phyloP scores from a whole-genome alignment of 2,797 vertebrate genomes.

The Cossypha heuglini region DNA sequence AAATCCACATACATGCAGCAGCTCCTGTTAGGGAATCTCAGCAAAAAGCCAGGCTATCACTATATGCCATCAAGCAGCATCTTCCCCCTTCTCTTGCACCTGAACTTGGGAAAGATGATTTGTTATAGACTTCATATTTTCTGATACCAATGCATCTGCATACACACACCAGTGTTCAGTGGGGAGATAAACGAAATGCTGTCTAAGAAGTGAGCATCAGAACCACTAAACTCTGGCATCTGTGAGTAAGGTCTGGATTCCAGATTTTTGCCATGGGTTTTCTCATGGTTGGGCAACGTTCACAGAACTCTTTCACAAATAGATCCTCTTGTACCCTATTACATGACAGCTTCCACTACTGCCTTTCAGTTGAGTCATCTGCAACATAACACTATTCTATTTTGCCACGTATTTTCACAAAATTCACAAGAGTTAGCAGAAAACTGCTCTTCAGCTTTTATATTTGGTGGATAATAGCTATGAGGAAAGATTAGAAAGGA shows the following conservation, averaged over 20 bases:
- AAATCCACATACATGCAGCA: not conserved
- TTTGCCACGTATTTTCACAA: not conserved
- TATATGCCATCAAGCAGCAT: not conserved
- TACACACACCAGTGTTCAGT: fast-evolving
- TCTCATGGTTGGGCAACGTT: not conserved
- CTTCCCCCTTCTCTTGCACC: not conserved
- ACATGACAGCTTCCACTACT: not conserved
- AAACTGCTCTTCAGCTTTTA: not conserved
- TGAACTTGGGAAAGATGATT: not conserved
- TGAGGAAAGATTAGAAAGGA: not conserved
- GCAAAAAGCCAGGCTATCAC: not conserved
- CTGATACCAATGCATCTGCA: not conserved
- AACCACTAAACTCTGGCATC: not conserved
- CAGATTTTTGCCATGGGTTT: not conserved
- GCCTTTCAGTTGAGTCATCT: not conserved
- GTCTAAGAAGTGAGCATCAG: not conserved
- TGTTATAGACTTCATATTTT: not conserved
- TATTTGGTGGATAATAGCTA: not conserved
- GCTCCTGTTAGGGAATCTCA: not conserved
- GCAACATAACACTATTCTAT: not conserved
- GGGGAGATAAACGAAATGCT: not conserved
- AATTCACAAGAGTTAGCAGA: not conserved
- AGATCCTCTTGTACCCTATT: not conserved
- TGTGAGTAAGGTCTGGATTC: not conserved
- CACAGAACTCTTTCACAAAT: not conserved